Conservation (phyloP, 2,113 vertebrate genomes). For the cattle (Bos taurus) region DNA sequence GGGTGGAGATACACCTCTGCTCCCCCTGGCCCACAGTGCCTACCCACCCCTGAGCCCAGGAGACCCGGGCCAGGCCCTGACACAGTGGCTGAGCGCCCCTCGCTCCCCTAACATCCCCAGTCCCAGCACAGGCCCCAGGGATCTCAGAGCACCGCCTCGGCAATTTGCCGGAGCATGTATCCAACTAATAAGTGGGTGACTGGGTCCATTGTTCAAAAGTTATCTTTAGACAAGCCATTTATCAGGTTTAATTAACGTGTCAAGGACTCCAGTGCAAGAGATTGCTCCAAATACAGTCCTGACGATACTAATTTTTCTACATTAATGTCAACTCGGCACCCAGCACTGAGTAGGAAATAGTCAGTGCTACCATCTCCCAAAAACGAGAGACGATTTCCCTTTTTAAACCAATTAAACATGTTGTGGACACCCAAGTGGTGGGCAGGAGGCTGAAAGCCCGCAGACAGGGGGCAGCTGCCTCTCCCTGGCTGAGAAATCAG, state of each 20-base stretch:
- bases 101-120: neutral
- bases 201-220: slow-evolving; percentile 39
- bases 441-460: neutral
- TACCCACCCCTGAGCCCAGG: neutral
- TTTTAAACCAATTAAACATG: neutral
- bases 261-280: neutral
- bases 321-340: neutral
- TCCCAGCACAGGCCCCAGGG: neutral
- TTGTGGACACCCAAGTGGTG: neutral
- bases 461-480: fast-evolving
- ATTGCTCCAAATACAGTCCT: neutral
- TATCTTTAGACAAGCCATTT: slow-evolving; percentile 62
- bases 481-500: neutral
- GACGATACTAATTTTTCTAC: slow-evolving; percentile 49
- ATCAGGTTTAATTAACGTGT: slow-evolving; percentile 71
- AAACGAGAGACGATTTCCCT: neutral
- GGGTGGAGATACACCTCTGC: fast-evolving
- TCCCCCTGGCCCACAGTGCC: neutral
- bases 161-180: neutral
- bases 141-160: neutral
- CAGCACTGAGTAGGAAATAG: neutral
- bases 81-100: too few species aligned
- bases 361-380: neutral
- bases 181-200: neutral
- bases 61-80: neutral